A percentile compares a stretch with the other conserved stretches of the same genome.
Conservation (phyloP, 2,797 vertebrate genomes). For the Selene dorsalis region DNA sequence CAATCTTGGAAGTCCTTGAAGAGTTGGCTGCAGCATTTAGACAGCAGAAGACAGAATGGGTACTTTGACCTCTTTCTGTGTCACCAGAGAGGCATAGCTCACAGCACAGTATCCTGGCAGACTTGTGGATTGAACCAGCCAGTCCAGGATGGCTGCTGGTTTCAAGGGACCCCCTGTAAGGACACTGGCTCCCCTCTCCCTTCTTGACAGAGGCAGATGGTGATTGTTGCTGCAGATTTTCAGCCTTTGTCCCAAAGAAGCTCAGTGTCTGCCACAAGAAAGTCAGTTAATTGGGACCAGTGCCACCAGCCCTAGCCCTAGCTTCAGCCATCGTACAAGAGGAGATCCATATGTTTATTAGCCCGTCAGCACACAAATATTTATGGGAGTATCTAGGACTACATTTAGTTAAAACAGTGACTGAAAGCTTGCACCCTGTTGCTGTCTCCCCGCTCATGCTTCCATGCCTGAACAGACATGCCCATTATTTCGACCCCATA, state of each 20-base stretch:
- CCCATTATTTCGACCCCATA: neutral
- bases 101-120: constrained; percentile 41
- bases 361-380: constrained; percentile 37
- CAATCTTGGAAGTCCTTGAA: constrained; percentile 28
- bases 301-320: constrained; percentile 8
- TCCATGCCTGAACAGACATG: constrained; percentile 3
- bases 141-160: constrained; percentile 36
- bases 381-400: constrained; percentile 6
- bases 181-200: constrained; percentile 27
- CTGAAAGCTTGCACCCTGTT: constrained; percentile 9
- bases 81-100: constrained; percentile 31
- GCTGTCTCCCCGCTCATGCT: neutral
- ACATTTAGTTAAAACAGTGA: constrained; percentile 9
- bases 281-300: constrained; percentile 16
- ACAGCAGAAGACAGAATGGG: constrained; percentile 28
- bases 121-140: constrained; percentile 25
- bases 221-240: constrained; percentile 29
- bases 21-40: constrained; percentile 7
- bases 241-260: constrained; percentile 24
- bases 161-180: constrained; percentile 29
- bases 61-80: constrained; percentile 37
- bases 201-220: constrained; percentile 34
- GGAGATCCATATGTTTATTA: constrained; percentile 46
- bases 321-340: constrained; percentile 10
- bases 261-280: constrained; percentile 23